Evolutionary conservation across 1,140 invertebrate species (phyloP).

Genomic region (Hyphantria cunea): DNA sequence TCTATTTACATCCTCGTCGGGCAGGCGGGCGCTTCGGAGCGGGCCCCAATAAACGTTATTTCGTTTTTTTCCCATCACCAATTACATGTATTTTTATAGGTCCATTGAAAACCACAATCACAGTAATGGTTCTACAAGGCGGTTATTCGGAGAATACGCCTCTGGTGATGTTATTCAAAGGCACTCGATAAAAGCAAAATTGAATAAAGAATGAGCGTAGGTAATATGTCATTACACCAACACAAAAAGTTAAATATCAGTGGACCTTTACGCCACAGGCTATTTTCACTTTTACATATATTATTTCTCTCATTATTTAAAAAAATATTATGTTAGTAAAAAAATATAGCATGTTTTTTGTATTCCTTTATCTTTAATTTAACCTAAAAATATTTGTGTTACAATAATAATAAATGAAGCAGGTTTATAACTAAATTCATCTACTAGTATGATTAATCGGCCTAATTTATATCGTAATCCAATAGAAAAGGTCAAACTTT

Average conservation of each 20-base stretch:
- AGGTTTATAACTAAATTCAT: too few relatives aligned
- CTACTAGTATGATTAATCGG: too few relatives aligned
- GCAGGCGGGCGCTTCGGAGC: constrained; percentile 15
- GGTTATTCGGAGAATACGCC: constrained; percentile 44
- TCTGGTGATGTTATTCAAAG: constrained; percentile 46
- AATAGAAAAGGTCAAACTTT: too few relatives aligned
- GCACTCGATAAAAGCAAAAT: constrained; percentile 39
- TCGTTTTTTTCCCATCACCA: constrained; percentile 59
- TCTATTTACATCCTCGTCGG: constrained; percentile 45
- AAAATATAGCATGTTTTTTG: too few relatives aligned
- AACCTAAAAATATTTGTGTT: too few relatives aligned
- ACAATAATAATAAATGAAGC: too few relatives aligned
- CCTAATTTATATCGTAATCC: too few relatives aligned
- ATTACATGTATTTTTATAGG: constrained; percentile 62
- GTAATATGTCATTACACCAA: constrained; percentile 27
- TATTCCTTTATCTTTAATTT: too few relatives aligned
- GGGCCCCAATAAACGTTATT: constrained; percentile 44
- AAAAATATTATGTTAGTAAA: too few relatives aligned
- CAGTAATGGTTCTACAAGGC: constrained; percentile 52
- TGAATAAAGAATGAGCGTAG: constrained; percentile 35
- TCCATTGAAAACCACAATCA: constrained; percentile 59
- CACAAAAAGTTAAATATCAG: constrained; percentile 17
- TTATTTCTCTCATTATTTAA: constrained; percentile 2
- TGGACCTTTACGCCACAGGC: constrained; percentile 7
- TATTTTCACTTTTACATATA: constrained; percentile 15